phyloP scores from a whole-genome alignment of 2,113 vertebrate genomes.

The Morone chrysops region DNA sequence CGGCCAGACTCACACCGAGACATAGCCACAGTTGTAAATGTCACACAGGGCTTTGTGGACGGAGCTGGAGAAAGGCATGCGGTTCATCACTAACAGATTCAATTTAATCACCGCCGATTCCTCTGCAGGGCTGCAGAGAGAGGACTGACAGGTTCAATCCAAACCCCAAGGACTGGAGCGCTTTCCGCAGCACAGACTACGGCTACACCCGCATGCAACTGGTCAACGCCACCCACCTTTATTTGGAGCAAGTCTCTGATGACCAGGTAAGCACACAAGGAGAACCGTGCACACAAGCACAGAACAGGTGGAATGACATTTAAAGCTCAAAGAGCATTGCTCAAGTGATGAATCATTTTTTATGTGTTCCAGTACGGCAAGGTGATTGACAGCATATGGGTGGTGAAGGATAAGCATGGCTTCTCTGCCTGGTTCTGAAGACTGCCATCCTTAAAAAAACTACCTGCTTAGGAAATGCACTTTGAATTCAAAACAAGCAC shows the following conservation, averaged over 20 bases:
- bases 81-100: constrained; percentile 17
- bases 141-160: constrained; percentile 86
- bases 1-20: constrained; percentile 44
- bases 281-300: not conserved
- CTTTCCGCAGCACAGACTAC: constrained; percentile 88
- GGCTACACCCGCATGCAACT: constrained; percentile 89
- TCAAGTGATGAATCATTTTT: constrained; percentile 19
- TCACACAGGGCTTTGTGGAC: constrained; percentile 47
- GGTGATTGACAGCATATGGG: constrained; percentile 89
- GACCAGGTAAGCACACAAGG: constrained; percentile 86
- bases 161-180: constrained; percentile 88
- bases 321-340: constrained; percentile 9
- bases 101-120: constrained; percentile 20
- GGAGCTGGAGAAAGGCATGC: constrained; percentile 7
- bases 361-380: constrained; percentile 86
- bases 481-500: constrained; percentile 47
- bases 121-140: constrained; percentile 88
- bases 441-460: not conserved
- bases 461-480: constrained; percentile 53
- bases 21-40: constrained; percentile 61
- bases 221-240: constrained; percentile 87
- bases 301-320: not conserved
- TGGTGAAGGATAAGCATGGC: constrained; percentile 86
- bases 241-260: constrained; percentile 92
- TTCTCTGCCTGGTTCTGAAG: constrained; percentile 81